Evolutionary conservation across 2,888 invertebrate genomes (phyloP).

Genomic region (Pseudoips prasinana): DNA sequence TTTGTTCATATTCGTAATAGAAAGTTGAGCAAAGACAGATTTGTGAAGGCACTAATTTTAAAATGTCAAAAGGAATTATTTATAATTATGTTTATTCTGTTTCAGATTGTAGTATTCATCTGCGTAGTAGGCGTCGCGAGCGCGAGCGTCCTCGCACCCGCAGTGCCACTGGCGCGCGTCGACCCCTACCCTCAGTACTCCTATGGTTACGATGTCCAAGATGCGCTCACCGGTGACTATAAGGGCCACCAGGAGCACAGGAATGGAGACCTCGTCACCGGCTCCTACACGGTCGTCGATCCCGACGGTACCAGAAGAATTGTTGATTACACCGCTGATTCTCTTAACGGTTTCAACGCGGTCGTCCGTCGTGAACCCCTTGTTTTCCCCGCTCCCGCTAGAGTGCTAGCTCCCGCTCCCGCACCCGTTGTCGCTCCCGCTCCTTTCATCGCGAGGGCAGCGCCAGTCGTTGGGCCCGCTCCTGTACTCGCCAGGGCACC

Average conservation of each 20-base stretch:
- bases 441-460: slow-evolving; percentile 37
- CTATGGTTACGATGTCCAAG: slow-evolving; percentile 82
- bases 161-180: slow-evolving; percentile 51
- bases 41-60: too few species aligned
- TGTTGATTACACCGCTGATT: slow-evolving; percentile 80
- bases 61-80: too few species aligned
- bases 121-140: slow-evolving; percentile 59
- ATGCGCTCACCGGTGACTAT: slow-evolving; percentile 81
- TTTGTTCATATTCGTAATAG: too few species aligned
- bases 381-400: slow-evolving; percentile 46
- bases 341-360: slow-evolving; percentile 81
- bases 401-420: slow-evolving; percentile 48
- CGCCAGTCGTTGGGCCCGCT: slow-evolving; percentile 35
- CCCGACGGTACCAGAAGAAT: slow-evolving; percentile 81
- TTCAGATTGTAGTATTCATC: slow-evolving; percentile 77
- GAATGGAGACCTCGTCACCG: slow-evolving; percentile 81
- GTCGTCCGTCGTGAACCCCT: slow-evolving; percentile 80
- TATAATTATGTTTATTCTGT: slow-evolving; percentile 13
- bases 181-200: slow-evolving; percentile 80
- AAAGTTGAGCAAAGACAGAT: too few species aligned
- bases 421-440: slow-evolving; percentile 46
- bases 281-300: slow-evolving; percentile 79
- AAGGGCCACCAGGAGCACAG: slow-evolving; percentile 81
- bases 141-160: slow-evolving; percentile 63
- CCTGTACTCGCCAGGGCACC: slow-evolving; percentile 32